Conservation (phyloP, 2,113 vertebrate genomes). For the Chitala chitala region DNA sequence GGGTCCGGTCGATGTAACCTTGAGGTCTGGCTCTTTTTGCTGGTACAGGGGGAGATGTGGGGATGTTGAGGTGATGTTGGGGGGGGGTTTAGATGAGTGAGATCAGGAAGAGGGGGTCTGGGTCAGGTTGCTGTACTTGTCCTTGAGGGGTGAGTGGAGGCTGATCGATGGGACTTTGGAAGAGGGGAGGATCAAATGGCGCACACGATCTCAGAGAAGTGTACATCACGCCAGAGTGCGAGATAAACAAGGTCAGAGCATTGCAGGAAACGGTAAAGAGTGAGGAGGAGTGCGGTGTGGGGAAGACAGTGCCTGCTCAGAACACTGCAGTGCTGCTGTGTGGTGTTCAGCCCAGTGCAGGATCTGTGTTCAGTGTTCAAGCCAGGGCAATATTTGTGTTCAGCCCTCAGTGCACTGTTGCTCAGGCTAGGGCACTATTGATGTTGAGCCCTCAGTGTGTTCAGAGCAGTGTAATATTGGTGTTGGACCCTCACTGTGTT, state of each 20-base stretch:
- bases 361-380: no score
- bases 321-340: no score
- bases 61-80: slow-evolving; percentile 41
- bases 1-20: slow-evolving; percentile 70
- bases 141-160: slow-evolving; percentile 60
- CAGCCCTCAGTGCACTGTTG: no score
- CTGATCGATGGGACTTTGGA: slow-evolving; percentile 62
- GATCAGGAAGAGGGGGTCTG: slow-evolving; percentile 27
- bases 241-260: slow-evolving; percentile 62
- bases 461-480: no score
- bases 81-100: slow-evolving; percentile 22
- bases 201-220: slow-evolving; percentile 44
- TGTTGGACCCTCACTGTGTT: no score
- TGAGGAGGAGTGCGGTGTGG: neutral
- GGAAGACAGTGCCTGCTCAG: no score
- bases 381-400: no score
- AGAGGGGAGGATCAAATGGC: slow-evolving; percentile 62
- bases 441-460: no score
- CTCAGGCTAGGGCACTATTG: no score
- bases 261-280: neutral
- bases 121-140: slow-evolving; percentile 66
- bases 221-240: slow-evolving; percentile 46
- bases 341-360: no score
- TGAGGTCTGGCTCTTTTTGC: slow-evolving; percentile 46
- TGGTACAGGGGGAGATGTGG: slow-evolving; percentile 30